Evolutionary conservation across 1,140 invertebrate genomes (phyloP).

Genomic region (Pseudomyrmex flavicornis): DNA sequence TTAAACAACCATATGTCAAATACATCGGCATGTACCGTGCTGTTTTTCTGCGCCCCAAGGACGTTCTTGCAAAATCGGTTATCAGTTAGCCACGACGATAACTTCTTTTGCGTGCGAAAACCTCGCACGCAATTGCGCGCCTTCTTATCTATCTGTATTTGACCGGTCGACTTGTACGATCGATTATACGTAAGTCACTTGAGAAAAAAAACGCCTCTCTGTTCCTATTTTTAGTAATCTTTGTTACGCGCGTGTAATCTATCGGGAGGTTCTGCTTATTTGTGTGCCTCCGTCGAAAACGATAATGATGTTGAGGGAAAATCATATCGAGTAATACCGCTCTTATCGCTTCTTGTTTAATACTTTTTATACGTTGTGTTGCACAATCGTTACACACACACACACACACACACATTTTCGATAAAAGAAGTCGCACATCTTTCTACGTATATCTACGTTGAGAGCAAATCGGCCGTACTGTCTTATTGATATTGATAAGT

Average conservation of each 20-base stretch:
- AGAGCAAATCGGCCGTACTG: neutral
- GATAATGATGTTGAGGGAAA: no score
- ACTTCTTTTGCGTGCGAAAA: neutral
- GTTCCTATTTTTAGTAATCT: neutral
- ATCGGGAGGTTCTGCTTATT: no score
- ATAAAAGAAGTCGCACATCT: no score
- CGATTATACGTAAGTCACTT: constrained; percentile 6
- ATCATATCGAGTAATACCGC: no score
- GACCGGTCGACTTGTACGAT: constrained; percentile 16
- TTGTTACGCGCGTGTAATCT: no score
- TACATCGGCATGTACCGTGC: neutral
- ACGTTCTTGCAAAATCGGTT: constrained; percentile 22
- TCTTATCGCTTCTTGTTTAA: no score
- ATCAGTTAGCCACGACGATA: constrained; percentile 27
- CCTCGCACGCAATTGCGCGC: constrained; percentile 3
- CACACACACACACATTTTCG: no score
- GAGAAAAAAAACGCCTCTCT: neutral
- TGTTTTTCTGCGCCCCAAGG: constrained; percentile 32
- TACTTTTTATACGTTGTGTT: no score
- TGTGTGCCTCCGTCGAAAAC: no score
- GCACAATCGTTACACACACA: no score
- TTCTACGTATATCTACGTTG: no score
- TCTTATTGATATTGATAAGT: neutral
- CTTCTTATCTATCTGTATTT: constrained; percentile 28
- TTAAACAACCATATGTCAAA: neutral